Percentiles rank a stretch among this genome's conserved stretches.
Evolutionary conservation across 1,140 invertebrate genomes (phyloP).

Genomic region (Drosophila subpulchrella): DNA sequence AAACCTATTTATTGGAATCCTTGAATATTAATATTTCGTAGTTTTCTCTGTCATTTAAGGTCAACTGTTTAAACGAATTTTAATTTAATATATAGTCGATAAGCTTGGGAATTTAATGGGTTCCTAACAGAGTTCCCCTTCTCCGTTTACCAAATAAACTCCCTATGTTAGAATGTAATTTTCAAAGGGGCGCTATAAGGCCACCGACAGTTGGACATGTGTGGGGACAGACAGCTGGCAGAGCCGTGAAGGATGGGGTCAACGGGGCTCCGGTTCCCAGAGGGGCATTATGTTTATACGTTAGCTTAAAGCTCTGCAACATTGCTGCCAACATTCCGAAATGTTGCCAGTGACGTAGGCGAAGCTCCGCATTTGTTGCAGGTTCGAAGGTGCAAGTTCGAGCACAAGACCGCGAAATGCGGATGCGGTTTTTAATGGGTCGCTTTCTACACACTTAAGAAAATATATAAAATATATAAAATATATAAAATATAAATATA

Average conservation of each 20-base stretch:
- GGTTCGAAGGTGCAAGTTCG: constrained; percentile 7
- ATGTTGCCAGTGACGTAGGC: constrained; percentile 31
- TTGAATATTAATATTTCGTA: too few relatives aligned
- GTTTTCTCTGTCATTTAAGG: too few relatives aligned
- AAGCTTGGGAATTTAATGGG: neutral
- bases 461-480: neutral
- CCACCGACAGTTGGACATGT: constrained; percentile 12
- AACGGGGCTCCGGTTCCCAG: neutral
- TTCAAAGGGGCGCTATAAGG: neutral
- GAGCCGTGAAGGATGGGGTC: constrained; percentile 17
- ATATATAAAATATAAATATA: too few relatives aligned
- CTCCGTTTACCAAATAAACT: neutral
- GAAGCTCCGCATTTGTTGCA: constrained; percentile 1
- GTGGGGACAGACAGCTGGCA: constrained; percentile 20
- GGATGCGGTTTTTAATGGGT: constrained; percentile 40
- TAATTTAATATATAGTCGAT: too few relatives aligned
- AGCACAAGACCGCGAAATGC: constrained; percentile 16
- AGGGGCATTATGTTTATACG: neutral
- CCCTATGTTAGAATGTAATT: neutral
- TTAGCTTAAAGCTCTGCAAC: constrained; percentile 20
- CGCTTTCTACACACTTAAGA: constrained; percentile 28
- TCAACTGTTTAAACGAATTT: too few relatives aligned
- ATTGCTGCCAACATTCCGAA: neutral
- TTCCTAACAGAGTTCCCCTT: too few relatives aligned
- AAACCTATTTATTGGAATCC: too few relatives aligned